Base-by-base conservation (phyloP, 2,888 invertebrate genomes). In the Cerceris rybyensis region DNA sequence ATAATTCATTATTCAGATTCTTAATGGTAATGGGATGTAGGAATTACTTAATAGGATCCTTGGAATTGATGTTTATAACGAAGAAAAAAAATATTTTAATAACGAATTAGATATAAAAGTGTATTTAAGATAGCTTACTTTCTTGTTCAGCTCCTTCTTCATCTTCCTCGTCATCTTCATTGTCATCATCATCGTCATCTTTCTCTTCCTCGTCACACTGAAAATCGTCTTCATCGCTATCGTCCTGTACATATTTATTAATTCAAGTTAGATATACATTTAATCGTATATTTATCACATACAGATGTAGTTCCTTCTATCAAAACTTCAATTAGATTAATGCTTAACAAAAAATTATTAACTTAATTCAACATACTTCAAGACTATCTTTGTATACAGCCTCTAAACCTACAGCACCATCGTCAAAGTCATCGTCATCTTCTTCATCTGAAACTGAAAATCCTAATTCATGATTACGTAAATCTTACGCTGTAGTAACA, bases 331-430 rank as follows among this genome's bases (percentile, higher is more conserved):
- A 52, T 7, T 13, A n/a, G 7, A n/a, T 52, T 13, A 52, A 13
- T n/a, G 13, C 1, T 13, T 52, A n/a, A 52, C 52, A 52, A 7
- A 52, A 2, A 2, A 1, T 13, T 52, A 17, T 55, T 7, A 55
- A 17, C 28, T 28, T 46, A 46, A 46, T 4, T 54, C n/a, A 77
- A 88, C 92, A 93, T 91, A 96, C 96, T 93, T 93, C 95, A 87
- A 93, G 93, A 86, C 95, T 94, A 89, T 95, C 95, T 92, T 95
- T 95, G 87, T 96, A 95, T 81, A 96, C 95, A 89, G 95, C 94
- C 75, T 95, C 95, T 79, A 96, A 95, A 73, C 95, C 94, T 86
- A 96, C 95, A 81, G 94, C 95, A 52, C 94, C 95, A 14, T 95
- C 95, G 41, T 95, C 95, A 41, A 95, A 94, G 57, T 94, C 94